These are phyloP conservation scores for Falco peregrinus DNA, from an alignment of 2,797 vertebrate genomes.

Conservation along the genomic window DNA sequence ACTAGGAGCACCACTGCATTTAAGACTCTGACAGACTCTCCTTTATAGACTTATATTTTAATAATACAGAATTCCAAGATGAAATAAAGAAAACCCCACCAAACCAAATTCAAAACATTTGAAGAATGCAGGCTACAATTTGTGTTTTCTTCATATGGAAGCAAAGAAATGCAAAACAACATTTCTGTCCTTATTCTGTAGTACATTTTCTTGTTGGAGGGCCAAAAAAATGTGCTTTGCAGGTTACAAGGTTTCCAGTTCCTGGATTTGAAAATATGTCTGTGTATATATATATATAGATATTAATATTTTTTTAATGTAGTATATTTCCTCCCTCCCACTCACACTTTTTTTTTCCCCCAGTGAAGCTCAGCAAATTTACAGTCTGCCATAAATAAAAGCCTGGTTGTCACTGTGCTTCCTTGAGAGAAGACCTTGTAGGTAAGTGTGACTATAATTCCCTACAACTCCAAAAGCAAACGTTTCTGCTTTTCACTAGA, in stretches of 20 bases:
- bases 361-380: neutral
- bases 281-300: neutral
- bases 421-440: neutral
- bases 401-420: neutral
- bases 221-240: neutral
- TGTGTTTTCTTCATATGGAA: neutral
- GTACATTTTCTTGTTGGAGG: neutral
- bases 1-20: neutral
- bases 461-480: neutral
- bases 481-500: neutral
- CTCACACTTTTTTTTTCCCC: neutral
- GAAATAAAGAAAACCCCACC: neutral
- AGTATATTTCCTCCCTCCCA: neutral
- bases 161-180: neutral
- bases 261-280: neutral
- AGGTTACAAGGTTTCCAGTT: neutral
- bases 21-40: neutral
- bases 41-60: conserved; percentile 4
- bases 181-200: neutral
- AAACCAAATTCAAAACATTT: neutral
- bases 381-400: neutral
- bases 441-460: neutral
- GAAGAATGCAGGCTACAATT: neutral
- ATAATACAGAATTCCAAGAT: neutral
- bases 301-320: neutral